A percentile compares a stretch with the other conserved stretches of the same genome.
phyloP scores from a whole-genome alignment of 2,797 vertebrate species.

The Jordanella pulchra region DNA sequence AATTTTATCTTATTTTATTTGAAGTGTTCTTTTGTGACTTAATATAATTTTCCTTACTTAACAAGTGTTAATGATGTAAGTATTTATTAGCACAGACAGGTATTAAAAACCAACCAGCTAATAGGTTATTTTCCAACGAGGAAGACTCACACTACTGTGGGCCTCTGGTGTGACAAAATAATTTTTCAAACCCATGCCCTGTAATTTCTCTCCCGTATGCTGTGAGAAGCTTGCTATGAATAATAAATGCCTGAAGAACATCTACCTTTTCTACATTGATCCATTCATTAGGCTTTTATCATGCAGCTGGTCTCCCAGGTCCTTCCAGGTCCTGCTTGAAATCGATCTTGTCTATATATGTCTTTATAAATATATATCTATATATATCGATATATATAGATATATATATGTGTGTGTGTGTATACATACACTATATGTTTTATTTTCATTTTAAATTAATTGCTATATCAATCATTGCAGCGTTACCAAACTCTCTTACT shows the following conservation, averaged over 20 bases:
- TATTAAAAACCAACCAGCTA: not conserved
- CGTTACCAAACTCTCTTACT: not conserved
- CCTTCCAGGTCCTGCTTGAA: slow-evolving; percentile 12
- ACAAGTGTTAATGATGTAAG: not conserved
- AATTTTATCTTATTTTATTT: slow-evolving; percentile 8
- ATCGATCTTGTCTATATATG: not conserved
- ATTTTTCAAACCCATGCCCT: slow-evolving; percentile 19
- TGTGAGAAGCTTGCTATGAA: slow-evolving; percentile 19
- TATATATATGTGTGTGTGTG: not conserved
- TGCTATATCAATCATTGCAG: not conserved
- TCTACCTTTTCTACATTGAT: slow-evolving; percentile 29
- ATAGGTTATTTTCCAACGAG: slow-evolving; percentile 14
- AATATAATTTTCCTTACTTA: not conserved
- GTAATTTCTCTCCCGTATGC: slow-evolving; percentile 24
- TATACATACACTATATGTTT: not conserved
- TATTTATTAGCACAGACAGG: not conserved
- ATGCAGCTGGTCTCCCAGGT: slow-evolving; percentile 18
- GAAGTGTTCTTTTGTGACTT: slow-evolving; percentile 1
- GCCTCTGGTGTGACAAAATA: slow-evolving; percentile 8
- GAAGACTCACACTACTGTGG: slow-evolving; percentile 7
- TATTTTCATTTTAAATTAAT: not conserved
- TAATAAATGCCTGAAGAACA: slow-evolving; percentile 24
- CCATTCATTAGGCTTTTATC: slow-evolving; percentile 17
- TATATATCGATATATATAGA: not conserved
- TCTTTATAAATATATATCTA: not conserved